These are phyloP conservation scores for Listronotus oregonensis DNA, from an alignment of 1,140 invertebrate genomes.

Conservation along the genomic window DNA sequence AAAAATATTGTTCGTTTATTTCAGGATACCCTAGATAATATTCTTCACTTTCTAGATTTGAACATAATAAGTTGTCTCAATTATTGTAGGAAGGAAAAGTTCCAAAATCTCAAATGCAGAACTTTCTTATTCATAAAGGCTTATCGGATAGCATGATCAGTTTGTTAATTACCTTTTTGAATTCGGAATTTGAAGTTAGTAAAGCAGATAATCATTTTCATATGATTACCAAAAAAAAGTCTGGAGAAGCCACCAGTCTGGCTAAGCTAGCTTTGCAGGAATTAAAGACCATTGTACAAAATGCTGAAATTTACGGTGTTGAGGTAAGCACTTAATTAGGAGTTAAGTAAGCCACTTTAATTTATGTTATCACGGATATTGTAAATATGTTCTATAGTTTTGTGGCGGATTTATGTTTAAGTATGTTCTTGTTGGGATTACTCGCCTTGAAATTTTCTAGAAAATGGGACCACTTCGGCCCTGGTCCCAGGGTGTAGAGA, in stretches of 20 bases:
- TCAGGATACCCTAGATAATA: too few relatives aligned
- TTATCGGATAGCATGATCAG: constrained; percentile 72
- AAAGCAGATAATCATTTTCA: constrained; percentile 69
- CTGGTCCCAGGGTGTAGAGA: too few relatives aligned
- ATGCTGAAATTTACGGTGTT: constrained; percentile 73
- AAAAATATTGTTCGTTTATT: too few relatives aligned
- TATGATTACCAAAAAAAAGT: constrained; percentile 66
- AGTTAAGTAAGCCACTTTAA: neutral
- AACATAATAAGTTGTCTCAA: neutral
- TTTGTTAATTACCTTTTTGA: constrained; percentile 72
- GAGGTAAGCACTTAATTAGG: too few relatives aligned
- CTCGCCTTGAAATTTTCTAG: too few relatives aligned
- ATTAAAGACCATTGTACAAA: constrained; percentile 71
- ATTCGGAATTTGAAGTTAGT: constrained; percentile 69
- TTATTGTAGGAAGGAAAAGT: constrained; percentile 63
- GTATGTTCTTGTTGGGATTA: too few relatives aligned
- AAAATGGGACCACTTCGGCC: too few relatives aligned
- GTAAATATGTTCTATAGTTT: neutral
- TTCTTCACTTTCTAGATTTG: too few relatives aligned
- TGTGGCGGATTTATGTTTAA: too few relatives aligned
- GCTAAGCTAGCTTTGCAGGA: constrained; percentile 74
- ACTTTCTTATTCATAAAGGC: constrained; percentile 69
- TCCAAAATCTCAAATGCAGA: constrained; percentile 73
- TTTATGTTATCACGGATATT: neutral
- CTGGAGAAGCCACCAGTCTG: constrained; percentile 65